Conservation (phyloP, 2,113 vertebrate species). For the Lichenostomus cassidix region DNA sequence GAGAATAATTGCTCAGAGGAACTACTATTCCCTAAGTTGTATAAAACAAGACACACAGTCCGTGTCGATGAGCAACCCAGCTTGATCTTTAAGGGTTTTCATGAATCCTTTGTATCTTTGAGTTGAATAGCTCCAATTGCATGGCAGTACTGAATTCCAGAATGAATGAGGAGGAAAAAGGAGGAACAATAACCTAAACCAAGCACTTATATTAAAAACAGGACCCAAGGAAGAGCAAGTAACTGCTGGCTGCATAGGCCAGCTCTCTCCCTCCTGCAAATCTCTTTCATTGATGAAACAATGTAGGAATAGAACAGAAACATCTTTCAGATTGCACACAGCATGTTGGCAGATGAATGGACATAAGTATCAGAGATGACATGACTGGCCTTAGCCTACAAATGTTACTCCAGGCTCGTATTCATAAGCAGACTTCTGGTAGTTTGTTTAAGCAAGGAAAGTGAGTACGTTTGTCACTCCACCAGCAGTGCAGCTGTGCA, state of each 20-base stretch:
- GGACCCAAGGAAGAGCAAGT: slow-evolving; percentile 21
- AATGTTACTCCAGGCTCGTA: not conserved
- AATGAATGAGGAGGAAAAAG: slow-evolving; percentile 50
- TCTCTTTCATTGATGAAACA: not conserved
- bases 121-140: slow-evolving; percentile 40
- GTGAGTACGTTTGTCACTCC: not conserved
- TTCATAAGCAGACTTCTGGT: not conserved
- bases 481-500: not conserved
- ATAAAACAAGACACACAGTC: not conserved
- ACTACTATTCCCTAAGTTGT: not conserved
- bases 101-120: slow-evolving; percentile 48
- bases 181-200: slow-evolving; percentile 62
- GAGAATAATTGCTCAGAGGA: slow-evolving; percentile 34
- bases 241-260: not conserved
- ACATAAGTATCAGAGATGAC: not conserved
- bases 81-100: slow-evolving; percentile 35
- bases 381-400: not conserved
- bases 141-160: slow-evolving; percentile 49
- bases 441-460: not conserved
- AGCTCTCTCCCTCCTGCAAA: not conserved
- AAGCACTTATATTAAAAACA: slow-evolving; percentile 51
- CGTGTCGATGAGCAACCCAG: not conserved
- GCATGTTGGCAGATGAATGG: not conserved
- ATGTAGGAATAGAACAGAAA: not conserved
- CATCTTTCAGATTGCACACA: not conserved